These are phyloP conservation scores for Cranoglanis bouderius DNA, from an alignment of 2,113 vertebrate genomes.

Conservation along the genomic window DNA sequence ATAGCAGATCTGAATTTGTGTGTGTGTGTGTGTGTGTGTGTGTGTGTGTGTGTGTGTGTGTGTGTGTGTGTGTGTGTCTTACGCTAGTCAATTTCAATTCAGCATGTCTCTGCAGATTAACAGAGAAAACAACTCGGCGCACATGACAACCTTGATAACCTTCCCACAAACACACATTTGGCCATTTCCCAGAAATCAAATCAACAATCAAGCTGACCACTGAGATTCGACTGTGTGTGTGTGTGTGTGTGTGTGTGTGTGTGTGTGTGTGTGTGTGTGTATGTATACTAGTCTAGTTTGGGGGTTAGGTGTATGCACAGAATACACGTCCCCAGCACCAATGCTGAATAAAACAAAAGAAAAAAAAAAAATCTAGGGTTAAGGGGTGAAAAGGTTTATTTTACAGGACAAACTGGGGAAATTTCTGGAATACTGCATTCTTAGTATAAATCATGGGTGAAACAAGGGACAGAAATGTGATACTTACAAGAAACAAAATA, in stretches of 20 bases:
- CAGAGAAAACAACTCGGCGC: slow-evolving; percentile 2
- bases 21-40: slow-evolving; percentile 43
- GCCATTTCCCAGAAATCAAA: slow-evolving; percentile 70
- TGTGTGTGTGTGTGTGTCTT: slow-evolving; percentile 67
- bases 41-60: background rate
- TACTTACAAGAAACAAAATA: background rate
- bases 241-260: slow-evolving; percentile 38
- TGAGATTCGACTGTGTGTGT: slow-evolving; percentile 13
- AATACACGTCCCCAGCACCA: background rate
- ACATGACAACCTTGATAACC: slow-evolving; percentile 29
- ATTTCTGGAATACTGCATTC: background rate
- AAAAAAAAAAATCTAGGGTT: background rate
- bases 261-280: slow-evolving; percentile 50
- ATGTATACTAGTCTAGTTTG: background rate
- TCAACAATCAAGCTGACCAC: slow-evolving; percentile 59
- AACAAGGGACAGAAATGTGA: background rate
- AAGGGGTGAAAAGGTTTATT: background rate
- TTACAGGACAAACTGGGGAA: background rate
- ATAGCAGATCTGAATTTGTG: slow-evolving; percentile 59
- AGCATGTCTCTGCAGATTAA: slow-evolving; percentile 54
- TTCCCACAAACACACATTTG: slow-evolving; percentile 33
- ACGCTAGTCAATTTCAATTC: slow-evolving; percentile 62
- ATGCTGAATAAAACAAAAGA: background rate
- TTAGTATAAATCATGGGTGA: background rate
- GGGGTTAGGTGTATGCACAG: background rate